Base-by-base conservation (phyloP, 2,797 vertebrate species). In the Yasuhikotakia modesta region DNA sequence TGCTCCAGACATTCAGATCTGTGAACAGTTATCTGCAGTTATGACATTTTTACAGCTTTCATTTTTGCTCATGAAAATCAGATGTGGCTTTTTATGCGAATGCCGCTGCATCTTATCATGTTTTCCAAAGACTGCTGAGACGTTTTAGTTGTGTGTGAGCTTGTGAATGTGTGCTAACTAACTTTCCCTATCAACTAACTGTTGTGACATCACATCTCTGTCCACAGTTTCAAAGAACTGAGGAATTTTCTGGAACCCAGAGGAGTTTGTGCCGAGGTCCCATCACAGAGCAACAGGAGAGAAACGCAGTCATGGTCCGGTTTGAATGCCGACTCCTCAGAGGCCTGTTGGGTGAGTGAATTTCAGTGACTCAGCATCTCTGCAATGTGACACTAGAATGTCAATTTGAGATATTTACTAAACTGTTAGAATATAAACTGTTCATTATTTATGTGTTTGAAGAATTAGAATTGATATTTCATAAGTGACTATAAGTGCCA, bases 261-360 rank as follows among this genome's bases (percentile, higher is more conserved):
- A 58, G 22, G 5, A 8, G 55, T 32, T 17, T n/a, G 19, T 32
- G 3, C 1, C 39, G n/a, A n/a, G 39, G 22, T 57, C 27, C 39
- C 22, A 52, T 27, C 61, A 57, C 22, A 53, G 46, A 21, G 2
- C 13, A 21, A 57, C 24, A 73, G 21, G 16, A 46, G 48, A n/a
- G n/a, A n/a, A n/a, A n/a, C n/a, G n/a, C n/a, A 65, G 81, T 10
- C n/a, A 87, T 87, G 86, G 74, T 73, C 5, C 65, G n/a, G 10
- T 63, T 39, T 45, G 58, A 80, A 53, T 21, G 22, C 39, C 48
- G 63, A 73, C 73, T 83, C 27, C 21, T 83, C 30, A 61, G 61
- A 32, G 76, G 67, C 46, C 69, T 87, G 32, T 57, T 87, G 53
- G 83, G 86, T 87, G 85, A 86, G 86, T 82, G 14, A 19, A 24